Conservation (phyloP, 2,113 vertebrate genomes). For the Microcebus ravelobensis region DNA sequence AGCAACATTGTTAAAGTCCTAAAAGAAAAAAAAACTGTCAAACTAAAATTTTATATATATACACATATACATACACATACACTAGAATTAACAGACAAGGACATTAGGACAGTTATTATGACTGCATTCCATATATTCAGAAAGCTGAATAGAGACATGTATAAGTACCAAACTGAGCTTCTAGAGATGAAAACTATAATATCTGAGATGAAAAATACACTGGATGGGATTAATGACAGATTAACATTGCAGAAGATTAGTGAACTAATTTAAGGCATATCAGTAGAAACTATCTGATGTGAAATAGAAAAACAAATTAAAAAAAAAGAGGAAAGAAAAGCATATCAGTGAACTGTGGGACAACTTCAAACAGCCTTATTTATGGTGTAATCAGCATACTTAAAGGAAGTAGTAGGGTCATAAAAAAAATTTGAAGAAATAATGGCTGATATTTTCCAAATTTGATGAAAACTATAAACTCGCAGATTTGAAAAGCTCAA, state of each 20-base stretch:
- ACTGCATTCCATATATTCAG: not conserved
- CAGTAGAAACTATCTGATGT: not conserved
- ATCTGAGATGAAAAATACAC: not conserved
- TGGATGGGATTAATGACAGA: not conserved
- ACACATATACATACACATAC: no score
- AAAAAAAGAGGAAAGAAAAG: not conserved
- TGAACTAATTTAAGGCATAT: not conserved
- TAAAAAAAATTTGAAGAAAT: not conserved
- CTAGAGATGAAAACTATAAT: not conserved
- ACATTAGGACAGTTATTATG: not conserved
- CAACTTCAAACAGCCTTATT: not conserved
- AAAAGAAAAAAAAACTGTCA: no score
- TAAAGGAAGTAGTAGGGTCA: not conserved
- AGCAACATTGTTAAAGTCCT: no score
- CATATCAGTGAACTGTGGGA: not conserved
- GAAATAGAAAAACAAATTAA: not conserved
- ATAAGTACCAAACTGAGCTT: not conserved
- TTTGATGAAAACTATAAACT: not conserved
- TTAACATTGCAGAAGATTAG: conserved; percentile 2
- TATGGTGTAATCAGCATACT: not conserved
- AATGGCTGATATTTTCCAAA: not conserved
- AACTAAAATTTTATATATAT: no score
- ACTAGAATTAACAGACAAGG: not conserved
- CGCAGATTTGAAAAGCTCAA: not conserved
- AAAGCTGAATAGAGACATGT: not conserved